Base-by-base conservation (phyloP, 2,113 vertebrate genomes). In the Egretta garzetta region DNA sequence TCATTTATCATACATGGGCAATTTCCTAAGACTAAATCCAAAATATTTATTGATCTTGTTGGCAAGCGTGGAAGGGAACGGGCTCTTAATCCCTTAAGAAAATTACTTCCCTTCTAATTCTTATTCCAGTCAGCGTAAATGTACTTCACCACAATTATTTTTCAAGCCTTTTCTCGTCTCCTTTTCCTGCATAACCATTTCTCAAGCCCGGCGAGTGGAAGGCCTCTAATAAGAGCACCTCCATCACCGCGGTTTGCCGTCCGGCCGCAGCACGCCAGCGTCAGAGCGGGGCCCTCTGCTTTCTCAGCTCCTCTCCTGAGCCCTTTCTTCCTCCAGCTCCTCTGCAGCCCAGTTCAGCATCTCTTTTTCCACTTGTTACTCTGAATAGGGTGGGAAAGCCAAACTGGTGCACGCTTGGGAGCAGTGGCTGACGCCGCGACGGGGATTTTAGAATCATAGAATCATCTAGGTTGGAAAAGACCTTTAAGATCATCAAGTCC, bases 41-140 rank as follows among this genome's bases (percentile, higher is more conserved):
- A 97, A 96, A 91, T 96, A 96, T 97, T 94, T 97, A 97, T 96
- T 91, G 96, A 96, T 96, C 95, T 82, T 52, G 88, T 95, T 93
- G 83, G 93, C 76, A 93, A 75, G 56, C 9, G 3, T 68, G 70
- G 86, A 96, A 81, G 70, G 62, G 89, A 95, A 81, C 8, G 3
- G 76, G 71, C 91, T 93, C 89, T 93, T 95, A 96, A 94, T 96
- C 93, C 89, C 77, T 93, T 86, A 80, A 91, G 95, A 96, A 97
- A 97, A 96, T 96, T n/a, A 95, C 86, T 87, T 93, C 70, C 70
- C 49, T 93, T 96, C 96, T 96, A 93, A 96, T 97, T 97, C 93
- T 94, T 91, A 96, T 97, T 97, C 96, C 45, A 91, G 94, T 91
- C 95, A 96, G 93, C 73, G 80, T 93, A 95, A 96, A 87, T 12